Percentiles rank a stretch among this genome's conserved stretches.
Conservation (phyloP, 2,888 invertebrate genomes). For the Agrotis ipsilon region DNA sequence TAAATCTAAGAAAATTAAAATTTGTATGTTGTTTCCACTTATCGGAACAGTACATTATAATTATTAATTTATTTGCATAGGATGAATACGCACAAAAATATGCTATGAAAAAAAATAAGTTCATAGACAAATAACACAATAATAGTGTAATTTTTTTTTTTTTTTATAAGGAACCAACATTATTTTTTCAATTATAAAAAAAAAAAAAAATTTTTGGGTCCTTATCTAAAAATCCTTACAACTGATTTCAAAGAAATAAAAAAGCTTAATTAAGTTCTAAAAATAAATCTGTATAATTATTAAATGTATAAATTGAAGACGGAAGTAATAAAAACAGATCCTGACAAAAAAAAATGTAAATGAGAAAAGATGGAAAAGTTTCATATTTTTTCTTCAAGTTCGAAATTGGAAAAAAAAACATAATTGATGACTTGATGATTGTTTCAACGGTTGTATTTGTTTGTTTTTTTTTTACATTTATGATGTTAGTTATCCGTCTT, state of each 20-base stretch:
- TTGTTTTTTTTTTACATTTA: neutral
- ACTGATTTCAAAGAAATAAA: neutral
- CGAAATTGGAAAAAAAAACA: constrained; percentile 26
- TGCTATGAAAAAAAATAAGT: too few species aligned
- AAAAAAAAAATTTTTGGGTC: neutral
- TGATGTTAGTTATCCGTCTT: neutral
- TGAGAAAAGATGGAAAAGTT: constrained; percentile 27
- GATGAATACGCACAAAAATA: too few species aligned
- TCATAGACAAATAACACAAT: too few species aligned
- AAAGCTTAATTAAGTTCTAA: constrained; percentile 39
- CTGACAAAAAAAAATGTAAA: constrained; percentile 8
- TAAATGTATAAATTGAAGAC: constrained; percentile 16
- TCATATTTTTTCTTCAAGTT: constrained; percentile 35
- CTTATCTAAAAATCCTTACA: neutral
- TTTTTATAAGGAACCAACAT: too few species aligned
- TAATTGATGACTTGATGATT: constrained; percentile 22
- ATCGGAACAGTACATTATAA: too few species aligned
- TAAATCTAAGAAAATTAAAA: too few species aligned
- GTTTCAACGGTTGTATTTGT: constrained; percentile 16
- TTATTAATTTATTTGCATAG: too few species aligned
- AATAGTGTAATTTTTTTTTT: too few species aligned
- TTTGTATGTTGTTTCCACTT: too few species aligned
- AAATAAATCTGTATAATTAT: constrained; percentile 38
- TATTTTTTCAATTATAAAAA: too few species aligned
- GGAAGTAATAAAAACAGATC: constrained; percentile 34